Percentiles rank a stretch among this genome's conserved stretches.
These are phyloP conservation scores for Paralichthys olivaceus DNA, from an alignment of 2,113 vertebrate species.

Conservation along the genomic window DNA sequence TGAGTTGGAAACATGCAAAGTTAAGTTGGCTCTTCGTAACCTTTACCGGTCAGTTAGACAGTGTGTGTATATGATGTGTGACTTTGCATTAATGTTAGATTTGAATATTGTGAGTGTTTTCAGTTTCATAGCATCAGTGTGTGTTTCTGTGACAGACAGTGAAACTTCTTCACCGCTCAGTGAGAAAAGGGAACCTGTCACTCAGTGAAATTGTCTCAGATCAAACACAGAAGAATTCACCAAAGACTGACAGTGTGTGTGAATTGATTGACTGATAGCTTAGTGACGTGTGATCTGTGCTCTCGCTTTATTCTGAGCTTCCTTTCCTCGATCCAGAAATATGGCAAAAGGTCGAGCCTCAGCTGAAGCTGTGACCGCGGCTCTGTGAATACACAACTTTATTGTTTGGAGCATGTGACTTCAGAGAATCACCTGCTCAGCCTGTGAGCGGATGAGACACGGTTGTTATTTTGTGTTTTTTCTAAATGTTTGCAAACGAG, in stretches of 20 bases:
- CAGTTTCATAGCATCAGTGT: too few relatives aligned
- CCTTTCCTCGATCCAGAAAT: constrained; percentile 1
- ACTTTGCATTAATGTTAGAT: not conserved
- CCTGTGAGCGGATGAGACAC: constrained; percentile 1
- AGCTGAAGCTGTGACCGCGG: not conserved
- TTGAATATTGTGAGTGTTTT: not conserved
- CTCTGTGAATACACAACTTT: not conserved
- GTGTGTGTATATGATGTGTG: not conserved
- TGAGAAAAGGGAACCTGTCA: constrained; percentile 54
- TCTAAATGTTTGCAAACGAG: not conserved
- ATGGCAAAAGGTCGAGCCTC: not conserved
- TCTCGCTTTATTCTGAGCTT: constrained; percentile 30
- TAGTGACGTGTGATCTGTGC: constrained; percentile 48
- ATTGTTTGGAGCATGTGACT: not conserved
- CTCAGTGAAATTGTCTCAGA: constrained; percentile 25
- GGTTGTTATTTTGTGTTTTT: constrained; percentile 12
- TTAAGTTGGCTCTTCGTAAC: not conserved
- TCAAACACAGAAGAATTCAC: constrained; percentile 66
- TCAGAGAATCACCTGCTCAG: constrained; percentile 10
- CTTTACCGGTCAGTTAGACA: not conserved
- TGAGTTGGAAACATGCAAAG: not conserved
- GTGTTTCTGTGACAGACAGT: constrained; percentile 20
- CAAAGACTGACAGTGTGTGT: constrained; percentile 42
- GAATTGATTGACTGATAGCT: constrained; percentile 60
- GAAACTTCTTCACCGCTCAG: constrained; percentile 24